Conservation (phyloP, 2,113 vertebrate species). For the Cnemophilus loriae region DNA sequence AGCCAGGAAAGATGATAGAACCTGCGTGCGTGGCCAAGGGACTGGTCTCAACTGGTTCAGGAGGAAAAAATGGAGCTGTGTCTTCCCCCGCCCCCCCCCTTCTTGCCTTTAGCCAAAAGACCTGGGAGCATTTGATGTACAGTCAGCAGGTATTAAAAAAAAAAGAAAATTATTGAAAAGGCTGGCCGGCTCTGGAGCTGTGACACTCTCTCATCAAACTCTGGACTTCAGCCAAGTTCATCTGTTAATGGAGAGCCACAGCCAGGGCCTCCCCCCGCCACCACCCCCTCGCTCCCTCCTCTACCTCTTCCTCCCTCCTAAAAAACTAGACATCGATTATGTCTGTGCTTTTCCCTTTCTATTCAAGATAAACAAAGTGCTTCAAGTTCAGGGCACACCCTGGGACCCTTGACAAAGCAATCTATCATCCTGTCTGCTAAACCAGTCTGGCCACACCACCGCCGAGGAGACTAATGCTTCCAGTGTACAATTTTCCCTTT, state of each 20-base stretch:
- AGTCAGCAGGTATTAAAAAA: conserved; percentile 80
- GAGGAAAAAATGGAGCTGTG: conserved; percentile 74
- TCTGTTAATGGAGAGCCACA: conserved; percentile 96
- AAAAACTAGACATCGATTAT: conserved; percentile 87
- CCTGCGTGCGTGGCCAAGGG: conserved; percentile 78
- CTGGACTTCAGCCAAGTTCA: conserved; percentile 96
- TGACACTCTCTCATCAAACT: conserved; percentile 88
- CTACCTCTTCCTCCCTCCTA: conserved; percentile 84
- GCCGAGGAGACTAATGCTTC: conserved; percentile 78
- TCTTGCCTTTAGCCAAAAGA: conserved; percentile 83
- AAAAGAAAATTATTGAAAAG: conserved; percentile 61
- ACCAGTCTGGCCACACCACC: conserved; percentile 88
- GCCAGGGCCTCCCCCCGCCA: conserved; percentile 64
- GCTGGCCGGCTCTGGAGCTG: conserved; percentile 69
- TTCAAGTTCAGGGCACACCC: conserved; percentile 99
- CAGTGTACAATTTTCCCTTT: conserved; percentile 86
- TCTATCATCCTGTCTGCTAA: conserved; percentile 97
- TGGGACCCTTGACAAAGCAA: conserved; percentile 99
- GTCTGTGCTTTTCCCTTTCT: conserved; percentile 87
- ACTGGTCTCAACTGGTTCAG: conserved; percentile 91
- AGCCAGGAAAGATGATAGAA: conserved; percentile 79
- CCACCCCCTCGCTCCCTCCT: conserved; percentile 64
- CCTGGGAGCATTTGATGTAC: conserved; percentile 83
- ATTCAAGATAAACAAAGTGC: conserved; percentile 99
- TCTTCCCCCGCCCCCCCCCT: background rate